Conservation (phyloP, 2,888 invertebrate genomes). For the Polylopha cassiicola region DNA sequence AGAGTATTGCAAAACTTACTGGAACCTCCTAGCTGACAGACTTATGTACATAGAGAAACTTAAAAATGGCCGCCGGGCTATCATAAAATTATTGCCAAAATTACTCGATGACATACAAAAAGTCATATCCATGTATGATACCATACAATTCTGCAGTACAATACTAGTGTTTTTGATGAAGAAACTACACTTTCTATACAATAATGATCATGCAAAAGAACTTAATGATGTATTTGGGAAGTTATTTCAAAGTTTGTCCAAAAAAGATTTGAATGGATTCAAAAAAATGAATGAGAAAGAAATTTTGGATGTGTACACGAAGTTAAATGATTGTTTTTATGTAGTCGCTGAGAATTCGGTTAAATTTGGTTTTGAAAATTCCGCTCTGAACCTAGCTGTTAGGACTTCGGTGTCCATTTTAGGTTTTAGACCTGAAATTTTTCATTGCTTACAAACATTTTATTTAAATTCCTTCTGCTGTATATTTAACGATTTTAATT, state of each 20-base stretch:
- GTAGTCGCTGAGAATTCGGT: slow-evolving; percentile 50
- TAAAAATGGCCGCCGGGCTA: slow-evolving; percentile 36
- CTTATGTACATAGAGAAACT: slow-evolving; percentile 52
- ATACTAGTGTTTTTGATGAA: slow-evolving; percentile 49
- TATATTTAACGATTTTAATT: slow-evolving; percentile 38
- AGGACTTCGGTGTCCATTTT: slow-evolving; percentile 37
- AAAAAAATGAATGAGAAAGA: slow-evolving; percentile 40
- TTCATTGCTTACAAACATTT: slow-evolving; percentile 53
- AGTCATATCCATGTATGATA: slow-evolving; percentile 49
- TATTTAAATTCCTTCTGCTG: slow-evolving; percentile 48
- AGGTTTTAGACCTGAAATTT: slow-evolving; percentile 42
- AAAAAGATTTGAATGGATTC: slow-evolving; percentile 39
- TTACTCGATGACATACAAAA: slow-evolving; percentile 47
- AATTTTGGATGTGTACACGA: slow-evolving; percentile 43
- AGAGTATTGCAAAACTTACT: slow-evolving; percentile 60
- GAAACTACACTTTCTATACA: slow-evolving; percentile 50
- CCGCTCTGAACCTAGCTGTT: slow-evolving; percentile 34
- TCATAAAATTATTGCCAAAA: slow-evolving; percentile 51
- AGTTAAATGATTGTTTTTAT: slow-evolving; percentile 54
- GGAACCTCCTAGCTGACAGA: slow-evolving; percentile 56
- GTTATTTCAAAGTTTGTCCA: slow-evolving; percentile 45
- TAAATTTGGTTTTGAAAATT: slow-evolving; percentile 39
- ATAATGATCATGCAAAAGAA: slow-evolving; percentile 34
- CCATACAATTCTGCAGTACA: slow-evolving; percentile 44
- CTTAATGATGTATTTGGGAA: slow-evolving; percentile 37